Conservation (phyloP, 2,888 invertebrate genomes). For the Gisinianus flammeolus region DNA sequence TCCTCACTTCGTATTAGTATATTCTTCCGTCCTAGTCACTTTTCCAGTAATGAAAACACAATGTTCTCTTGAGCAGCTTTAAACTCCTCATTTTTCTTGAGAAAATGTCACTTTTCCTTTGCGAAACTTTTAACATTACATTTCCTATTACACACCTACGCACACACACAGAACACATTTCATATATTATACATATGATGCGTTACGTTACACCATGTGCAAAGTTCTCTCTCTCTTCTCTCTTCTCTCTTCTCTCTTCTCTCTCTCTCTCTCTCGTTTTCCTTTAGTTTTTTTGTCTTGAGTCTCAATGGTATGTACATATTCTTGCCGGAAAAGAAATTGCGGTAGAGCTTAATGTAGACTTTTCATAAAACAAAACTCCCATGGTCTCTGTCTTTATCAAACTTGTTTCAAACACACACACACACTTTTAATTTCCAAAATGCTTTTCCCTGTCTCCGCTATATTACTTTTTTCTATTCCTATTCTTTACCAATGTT, state of each 20-base stretch:
- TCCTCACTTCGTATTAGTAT: too few species aligned
- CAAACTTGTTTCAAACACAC: not conserved
- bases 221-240: not conserved
- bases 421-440: not conserved
- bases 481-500: too few species aligned
- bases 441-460: not conserved
- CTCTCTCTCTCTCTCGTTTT: not conserved
- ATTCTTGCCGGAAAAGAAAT: too few species aligned
- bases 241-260: not conserved
- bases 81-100: constrained; percentile 21
- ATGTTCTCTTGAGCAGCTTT: constrained; percentile 24
- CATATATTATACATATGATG: not conserved
- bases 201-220: not conserved
- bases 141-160: not conserved
- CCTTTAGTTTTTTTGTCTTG: not conserved
- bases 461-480: not conserved
- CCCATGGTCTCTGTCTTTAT: not conserved
- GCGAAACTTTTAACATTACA: not conserved
- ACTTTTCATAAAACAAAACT: not conserved
- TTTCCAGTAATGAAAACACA: constrained; percentile 36
- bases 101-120: constrained; percentile 11
- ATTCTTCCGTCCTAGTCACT: too few species aligned
- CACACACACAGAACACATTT: not conserved
- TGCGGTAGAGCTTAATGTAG: too few species aligned
- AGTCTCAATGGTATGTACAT: too few species aligned